Percentiles rank a stretch among this genome's conserved stretches.
phyloP scores from a whole-genome alignment of 1,140 invertebrate species.

The Drosophila burlai region DNA sequence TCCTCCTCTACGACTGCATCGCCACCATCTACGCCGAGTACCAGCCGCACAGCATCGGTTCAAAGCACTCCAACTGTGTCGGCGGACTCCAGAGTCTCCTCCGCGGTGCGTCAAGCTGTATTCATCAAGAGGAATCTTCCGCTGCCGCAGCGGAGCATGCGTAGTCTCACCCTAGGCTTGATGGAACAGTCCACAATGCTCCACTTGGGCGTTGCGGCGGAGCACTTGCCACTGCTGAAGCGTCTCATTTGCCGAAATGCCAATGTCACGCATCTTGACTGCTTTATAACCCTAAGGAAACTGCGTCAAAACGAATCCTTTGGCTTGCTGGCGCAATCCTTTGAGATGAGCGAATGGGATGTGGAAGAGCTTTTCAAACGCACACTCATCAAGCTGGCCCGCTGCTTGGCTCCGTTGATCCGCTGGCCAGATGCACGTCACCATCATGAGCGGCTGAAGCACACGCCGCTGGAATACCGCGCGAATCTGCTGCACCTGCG shows the following conservation, averaged over 20 bases:
- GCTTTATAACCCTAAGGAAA: conserved; percentile 76
- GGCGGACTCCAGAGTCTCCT: conserved; percentile 36
- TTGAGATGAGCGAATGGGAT: conserved; percentile 73
- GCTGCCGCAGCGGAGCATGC: conserved; percentile 64
- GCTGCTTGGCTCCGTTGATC: conserved; percentile 69
- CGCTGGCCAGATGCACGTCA: conserved; percentile 75
- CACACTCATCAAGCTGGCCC: conserved; percentile 59
- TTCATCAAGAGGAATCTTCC: conserved; percentile 70
- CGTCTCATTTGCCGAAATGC: conserved; percentile 64
- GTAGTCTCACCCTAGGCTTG: conserved; percentile 60
- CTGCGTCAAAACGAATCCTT: conserved; percentile 77
- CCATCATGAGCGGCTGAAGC: conserved; percentile 73
- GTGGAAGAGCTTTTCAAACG: conserved; percentile 67
- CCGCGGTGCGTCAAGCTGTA: conserved; percentile 70
- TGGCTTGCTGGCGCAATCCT: conserved; percentile 67
- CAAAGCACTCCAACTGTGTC: conserved; percentile 16
- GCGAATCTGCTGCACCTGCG: conserved; percentile 72
- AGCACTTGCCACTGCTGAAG: conserved; percentile 66
- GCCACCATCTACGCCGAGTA: conserved; percentile 3
- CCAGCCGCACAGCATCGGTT: not conserved
- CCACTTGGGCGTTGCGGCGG: conserved; percentile 58
- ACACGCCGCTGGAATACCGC: conserved; percentile 72
- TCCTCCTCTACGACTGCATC: not conserved
- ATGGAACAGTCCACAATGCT: conserved; percentile 70
- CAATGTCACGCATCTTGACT: conserved; percentile 71